These are phyloP conservation scores for Lumbricus terrestris DNA, from an alignment of 2,888 invertebrate species.

Conservation along the genomic window DNA sequence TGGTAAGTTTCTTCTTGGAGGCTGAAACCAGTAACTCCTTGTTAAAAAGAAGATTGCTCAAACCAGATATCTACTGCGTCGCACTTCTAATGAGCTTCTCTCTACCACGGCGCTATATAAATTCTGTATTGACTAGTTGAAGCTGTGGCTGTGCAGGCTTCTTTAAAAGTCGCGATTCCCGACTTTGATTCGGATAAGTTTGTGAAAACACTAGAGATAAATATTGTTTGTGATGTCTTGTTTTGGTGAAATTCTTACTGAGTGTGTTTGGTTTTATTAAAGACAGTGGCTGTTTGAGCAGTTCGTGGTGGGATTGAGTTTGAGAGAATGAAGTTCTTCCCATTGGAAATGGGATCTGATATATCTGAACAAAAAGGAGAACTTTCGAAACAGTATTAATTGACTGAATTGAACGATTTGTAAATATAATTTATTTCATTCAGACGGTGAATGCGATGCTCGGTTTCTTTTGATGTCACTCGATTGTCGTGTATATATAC, in stretches of 20 bases:
- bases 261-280: neutral
- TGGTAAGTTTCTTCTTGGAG: too few species aligned
- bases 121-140: neutral
- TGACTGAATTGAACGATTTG: neutral
- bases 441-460: neutral
- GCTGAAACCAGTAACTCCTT: too few species aligned
- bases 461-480: neutral
- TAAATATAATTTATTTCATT: neutral
- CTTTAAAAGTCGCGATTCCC: too few species aligned
- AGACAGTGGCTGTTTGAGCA: neutral
- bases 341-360: neutral
- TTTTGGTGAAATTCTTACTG: neutral
- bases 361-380: neutral
- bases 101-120: neutral
- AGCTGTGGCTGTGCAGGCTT: too few species aligned
- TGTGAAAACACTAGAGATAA: neutral
- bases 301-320: neutral
- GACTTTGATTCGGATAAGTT: too few species aligned
- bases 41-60: too few species aligned
- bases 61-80: too few species aligned
- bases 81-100: too few species aligned
- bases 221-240: neutral
- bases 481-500: neutral
- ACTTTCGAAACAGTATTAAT: neutral
- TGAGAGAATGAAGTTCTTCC: neutral